phyloP scores from a whole-genome alignment of 1,140 invertebrate genomes.

The Tachypleus tridentatus region DNA sequence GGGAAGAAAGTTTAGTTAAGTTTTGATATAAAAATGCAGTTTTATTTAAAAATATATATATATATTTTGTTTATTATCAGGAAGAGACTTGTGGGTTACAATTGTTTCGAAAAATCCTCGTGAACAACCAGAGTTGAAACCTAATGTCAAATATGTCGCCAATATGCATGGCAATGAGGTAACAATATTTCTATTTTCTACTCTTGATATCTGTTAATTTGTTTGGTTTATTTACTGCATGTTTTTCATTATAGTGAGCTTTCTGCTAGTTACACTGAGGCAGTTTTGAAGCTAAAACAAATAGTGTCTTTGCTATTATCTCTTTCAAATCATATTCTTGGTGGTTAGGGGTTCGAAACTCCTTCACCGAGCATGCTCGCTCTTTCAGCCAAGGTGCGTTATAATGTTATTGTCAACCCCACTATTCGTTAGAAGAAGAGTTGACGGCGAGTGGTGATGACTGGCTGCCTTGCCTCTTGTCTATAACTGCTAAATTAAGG shows the following conservation, averaged over 20 bases:
- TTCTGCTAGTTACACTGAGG: too few species aligned
- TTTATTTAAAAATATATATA: slow-evolving; percentile 3
- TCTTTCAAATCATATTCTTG: background rate
- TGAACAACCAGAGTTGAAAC: slow-evolving; percentile 81
- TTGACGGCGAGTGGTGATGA: too few species aligned
- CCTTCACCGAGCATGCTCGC: too few species aligned
- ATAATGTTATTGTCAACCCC: too few species aligned
- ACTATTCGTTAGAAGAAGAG: too few species aligned
- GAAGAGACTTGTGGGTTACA: slow-evolving; percentile 87
- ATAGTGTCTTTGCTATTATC: background rate
- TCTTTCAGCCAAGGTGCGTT: too few species aligned
- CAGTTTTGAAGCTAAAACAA: too few species aligned
- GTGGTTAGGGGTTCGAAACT: too few species aligned
- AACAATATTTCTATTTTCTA: slow-evolving; percentile 4
- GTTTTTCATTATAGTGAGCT: too few species aligned
- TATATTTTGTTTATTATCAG: slow-evolving; percentile 34
- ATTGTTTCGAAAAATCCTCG: slow-evolving; percentile 77
- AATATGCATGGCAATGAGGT: slow-evolving; percentile 37
- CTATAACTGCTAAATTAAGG: too few species aligned
- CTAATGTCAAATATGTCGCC: slow-evolving; percentile 43
- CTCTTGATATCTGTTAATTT: slow-evolving; percentile 10
- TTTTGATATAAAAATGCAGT: slow-evolving; percentile 1
- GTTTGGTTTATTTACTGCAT: background rate
- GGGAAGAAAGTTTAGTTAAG: background rate
- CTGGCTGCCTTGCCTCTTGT: too few species aligned